phyloP scores from a whole-genome alignment of 2,888 invertebrate species.

The Perizoma affinitatum region DNA sequence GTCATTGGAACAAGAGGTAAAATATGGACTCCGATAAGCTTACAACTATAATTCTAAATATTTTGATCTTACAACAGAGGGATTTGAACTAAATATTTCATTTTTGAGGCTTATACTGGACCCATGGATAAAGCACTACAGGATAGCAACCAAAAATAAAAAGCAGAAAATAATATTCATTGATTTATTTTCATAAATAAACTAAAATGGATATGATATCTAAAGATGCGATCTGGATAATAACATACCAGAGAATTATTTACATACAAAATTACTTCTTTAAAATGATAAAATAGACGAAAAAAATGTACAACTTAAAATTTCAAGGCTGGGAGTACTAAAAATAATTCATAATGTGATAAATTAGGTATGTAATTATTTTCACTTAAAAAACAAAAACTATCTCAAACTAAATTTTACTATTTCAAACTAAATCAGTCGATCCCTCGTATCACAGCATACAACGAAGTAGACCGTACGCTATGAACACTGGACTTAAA shows the following conservation, averaged over 20 bases:
- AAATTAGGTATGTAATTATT: constrained; percentile 43
- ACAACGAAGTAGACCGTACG: constrained; percentile 37
- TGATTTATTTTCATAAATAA: constrained; percentile 82
- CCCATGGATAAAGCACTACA: constrained; percentile 54
- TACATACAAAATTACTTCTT: constrained; percentile 70
- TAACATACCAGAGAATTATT: constrained; percentile 72
- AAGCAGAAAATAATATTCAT: constrained; percentile 64
- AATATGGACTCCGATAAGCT: constrained; percentile 33
- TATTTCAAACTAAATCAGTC: constrained; percentile 64
- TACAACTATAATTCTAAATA: constrained; percentile 36
- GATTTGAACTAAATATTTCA: constrained; percentile 47
- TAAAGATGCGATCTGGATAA: constrained; percentile 71
- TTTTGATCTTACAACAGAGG: constrained; percentile 16
- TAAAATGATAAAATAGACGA: constrained; percentile 60
- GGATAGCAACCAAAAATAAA: constrained; percentile 53
- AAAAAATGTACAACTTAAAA: constrained; percentile 80
- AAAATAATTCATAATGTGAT: constrained; percentile 53
- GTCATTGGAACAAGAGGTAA: constrained; percentile 69
- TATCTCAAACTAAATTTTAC: constrained; percentile 55
- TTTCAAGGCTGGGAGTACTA: constrained; percentile 59
- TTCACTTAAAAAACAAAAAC: constrained; percentile 49
- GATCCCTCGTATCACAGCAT: constrained; percentile 63
- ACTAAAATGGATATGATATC: constrained; percentile 76
- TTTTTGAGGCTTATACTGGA: constrained; percentile 56
- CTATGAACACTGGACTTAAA: constrained; percentile 41